Evolutionary conservation across 2,797 vertebrate genomes (phyloP), one percentile per base, ranked within the genome.

Genomic region (Cossypha polioptera): DNA sequence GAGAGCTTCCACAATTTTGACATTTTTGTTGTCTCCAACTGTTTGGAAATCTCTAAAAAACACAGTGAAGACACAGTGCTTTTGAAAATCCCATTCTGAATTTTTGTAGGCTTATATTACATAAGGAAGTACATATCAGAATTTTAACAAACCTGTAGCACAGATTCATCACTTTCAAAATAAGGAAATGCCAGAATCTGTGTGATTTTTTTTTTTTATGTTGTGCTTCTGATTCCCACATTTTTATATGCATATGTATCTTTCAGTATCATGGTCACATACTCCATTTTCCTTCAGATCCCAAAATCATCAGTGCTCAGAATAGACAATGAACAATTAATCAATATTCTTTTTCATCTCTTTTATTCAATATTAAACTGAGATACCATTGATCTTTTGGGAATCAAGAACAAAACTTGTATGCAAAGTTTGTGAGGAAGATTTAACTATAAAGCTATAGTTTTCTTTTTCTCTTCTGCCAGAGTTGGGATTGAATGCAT

Each of bases 261-360:
- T 75, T 83, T 92, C 76, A 77, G 68, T 59, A 81, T 38, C 51
- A 48, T 15, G 11, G 71, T 78, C 74, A 81, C 58, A 75, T 58
- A 75, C 24, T 65, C 71, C 2, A 17, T 89, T 92, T 93, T 81
- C 71, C 58, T 78, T 59, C 40, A 63, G 61, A 86, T 92, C 45
- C 16, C 61, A 66, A 90, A 86, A 78, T 74, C 58, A 50, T 38
- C 58, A 45, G 42, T 78, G 69, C 19, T 38, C 59, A 85, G 87
- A 95, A 94, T 75, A 85, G 22, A 25, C 38, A 91, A 88, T 35
- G 54, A 89, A 75, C 21, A 65, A 38, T 13, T 38, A 59, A 68
- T 81, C 69, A 87, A 87, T 87, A 91, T 58, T 75, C 58, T n/a
- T 89, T 91, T 87, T 84, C 47, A 81, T 94, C 54, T 86, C 58